A percentile compares a stretch with the other conserved stretches of the same genome.
Evolutionary conservation across 2,113 vertebrate species (phyloP).

Genomic region (Vidua macroura): DNA sequence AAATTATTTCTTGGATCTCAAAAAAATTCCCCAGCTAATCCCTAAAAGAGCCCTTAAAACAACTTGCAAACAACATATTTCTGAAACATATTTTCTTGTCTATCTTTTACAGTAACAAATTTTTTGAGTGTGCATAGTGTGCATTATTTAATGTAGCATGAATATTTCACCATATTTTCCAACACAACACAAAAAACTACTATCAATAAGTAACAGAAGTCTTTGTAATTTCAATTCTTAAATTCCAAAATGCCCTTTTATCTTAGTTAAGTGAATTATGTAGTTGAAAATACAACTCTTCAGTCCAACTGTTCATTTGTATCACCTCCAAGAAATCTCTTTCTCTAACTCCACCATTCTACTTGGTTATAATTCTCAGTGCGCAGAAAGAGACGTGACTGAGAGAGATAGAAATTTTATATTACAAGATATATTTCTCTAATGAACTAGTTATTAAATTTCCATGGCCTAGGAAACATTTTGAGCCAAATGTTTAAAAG

Average conservation of each 20-base stretch:
- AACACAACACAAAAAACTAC: background rate
- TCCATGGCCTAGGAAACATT: background rate
- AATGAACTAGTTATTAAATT: background rate
- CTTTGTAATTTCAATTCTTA: background rate
- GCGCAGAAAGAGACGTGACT: background rate
- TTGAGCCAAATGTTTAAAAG: background rate
- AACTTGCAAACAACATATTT: background rate
- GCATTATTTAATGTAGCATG: background rate
- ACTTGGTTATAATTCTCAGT: background rate
- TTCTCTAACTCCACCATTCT: background rate
- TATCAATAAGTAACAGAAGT: background rate
- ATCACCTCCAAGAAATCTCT: background rate
- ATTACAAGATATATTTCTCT: background rate
- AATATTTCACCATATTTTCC: constrained; percentile 2
- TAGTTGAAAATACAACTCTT: background rate
- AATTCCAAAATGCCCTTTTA: background rate
- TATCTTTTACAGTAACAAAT: background rate
- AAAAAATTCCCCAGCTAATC: background rate
- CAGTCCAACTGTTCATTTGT: background rate
- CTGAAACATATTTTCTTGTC: background rate
- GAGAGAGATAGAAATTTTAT: background rate
- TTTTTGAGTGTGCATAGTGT: background rate
- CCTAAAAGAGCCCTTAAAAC: background rate
- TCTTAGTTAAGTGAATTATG: background rate
- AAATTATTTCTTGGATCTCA: background rate